Base-by-base conservation (phyloP, 1,140 invertebrate genomes). In the Triops cancriformis region DNA sequence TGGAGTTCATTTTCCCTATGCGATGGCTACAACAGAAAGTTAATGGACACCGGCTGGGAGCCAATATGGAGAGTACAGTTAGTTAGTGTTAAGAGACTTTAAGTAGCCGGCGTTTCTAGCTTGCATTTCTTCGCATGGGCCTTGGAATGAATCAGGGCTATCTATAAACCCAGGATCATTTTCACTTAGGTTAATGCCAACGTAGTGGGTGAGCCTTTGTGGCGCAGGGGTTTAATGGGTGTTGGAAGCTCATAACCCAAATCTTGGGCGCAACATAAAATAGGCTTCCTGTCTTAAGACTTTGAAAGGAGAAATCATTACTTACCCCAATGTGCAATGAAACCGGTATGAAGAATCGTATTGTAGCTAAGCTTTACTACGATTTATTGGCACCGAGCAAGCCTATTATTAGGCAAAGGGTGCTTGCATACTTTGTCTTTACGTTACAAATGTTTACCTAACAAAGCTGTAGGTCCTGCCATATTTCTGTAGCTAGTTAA, bases 1-100 rank as follows among this genome's bases (percentile, higher is more conserved):
- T 18, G 51, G 51, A 64, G 0, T 64, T 64, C 51, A 23, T 64
- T 64, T 64, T 10, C 51, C 51, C 23, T 23, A n/a, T 64, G 51
- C 51, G 10, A 5, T 23, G 51, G 18, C 6, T 64, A 23, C 9
- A 64, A 64, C 51, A 18, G 18, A 64, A 23, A 23, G 51, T 14
- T 64, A 64, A 64, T 64, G 51, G 51, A 64, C 51, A 64, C 23
- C 51, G 51, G 51, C 51, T 64, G n/a, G 51, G 23, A n/a, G 51
- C 51, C 51, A 64, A 64, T 64, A 23, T 23, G 51, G 31, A 37
- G 31, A 37, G 31, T 64, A 64, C 23, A 18, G 51, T 64, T 64
- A 64, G 51, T 23, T 23, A 23, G 18, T 18, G 18, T 64, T 23
- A 18, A 64, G 14, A 37, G 31, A 37, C 31, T 37, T 37, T 37